Conservation (phyloP, 2,888 invertebrate species). For the Platynereis dumerilii region DNA sequence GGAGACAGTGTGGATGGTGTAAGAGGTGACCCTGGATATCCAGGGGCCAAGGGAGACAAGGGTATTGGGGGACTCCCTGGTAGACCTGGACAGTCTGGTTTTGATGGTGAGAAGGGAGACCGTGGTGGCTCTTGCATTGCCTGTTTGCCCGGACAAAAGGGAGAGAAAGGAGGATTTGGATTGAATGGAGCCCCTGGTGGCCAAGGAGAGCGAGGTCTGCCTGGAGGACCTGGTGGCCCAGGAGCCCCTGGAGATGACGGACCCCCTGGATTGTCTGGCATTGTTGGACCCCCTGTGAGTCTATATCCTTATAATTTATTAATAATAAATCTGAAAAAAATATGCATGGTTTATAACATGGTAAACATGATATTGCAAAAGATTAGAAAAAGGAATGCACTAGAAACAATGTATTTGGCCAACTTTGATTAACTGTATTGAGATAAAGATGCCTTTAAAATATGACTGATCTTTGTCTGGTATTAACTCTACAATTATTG, state of each 20-base stretch:
- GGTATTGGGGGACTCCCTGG: constrained; percentile 30
- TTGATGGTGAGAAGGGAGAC: constrained; percentile 32
- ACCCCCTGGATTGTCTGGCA: constrained; percentile 21
- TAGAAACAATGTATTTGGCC: too few relatives aligned
- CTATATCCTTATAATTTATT: not conserved
- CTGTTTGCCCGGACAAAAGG: constrained; percentile 31
- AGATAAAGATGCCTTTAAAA: too few relatives aligned
- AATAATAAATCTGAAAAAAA: not conserved
- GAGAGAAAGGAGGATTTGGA: constrained; percentile 27
- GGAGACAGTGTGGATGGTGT: constrained; percentile 25
- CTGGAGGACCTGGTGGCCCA: constrained; percentile 27
- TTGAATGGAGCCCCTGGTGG: constrained; percentile 21
- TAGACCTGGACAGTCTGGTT: constrained; percentile 10
- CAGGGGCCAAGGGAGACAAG: constrained; percentile 30
- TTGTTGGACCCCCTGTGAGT: constrained; percentile 24
- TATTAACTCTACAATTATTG: too few relatives aligned
- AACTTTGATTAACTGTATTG: too few relatives aligned
- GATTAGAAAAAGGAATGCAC: too few relatives aligned
- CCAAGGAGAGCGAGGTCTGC: constrained; percentile 25
- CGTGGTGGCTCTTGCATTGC: constrained; percentile 31
- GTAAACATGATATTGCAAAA: too few relatives aligned
- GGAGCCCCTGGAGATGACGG: constrained; percentile 31
- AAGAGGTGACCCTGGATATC: constrained; percentile 28
- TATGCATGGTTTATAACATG: not conserved
- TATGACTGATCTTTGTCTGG: too few relatives aligned